phyloP scores from a whole-genome alignment of 1,140 invertebrate species.

The Cydia strobilella region DNA sequence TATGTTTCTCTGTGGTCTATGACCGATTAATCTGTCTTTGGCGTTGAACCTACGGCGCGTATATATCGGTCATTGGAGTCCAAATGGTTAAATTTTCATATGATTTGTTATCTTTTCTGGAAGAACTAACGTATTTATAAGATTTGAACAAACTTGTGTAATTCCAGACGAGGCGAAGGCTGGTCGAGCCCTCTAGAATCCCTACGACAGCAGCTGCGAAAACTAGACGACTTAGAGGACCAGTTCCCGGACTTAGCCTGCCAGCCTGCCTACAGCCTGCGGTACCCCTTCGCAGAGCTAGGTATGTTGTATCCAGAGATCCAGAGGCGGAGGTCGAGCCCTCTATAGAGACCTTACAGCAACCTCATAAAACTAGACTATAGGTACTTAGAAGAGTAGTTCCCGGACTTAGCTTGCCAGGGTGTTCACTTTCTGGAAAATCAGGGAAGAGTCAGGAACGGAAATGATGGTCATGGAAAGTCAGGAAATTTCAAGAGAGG shows the following conservation, averaged over 20 bases:
- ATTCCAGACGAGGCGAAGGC: conserved; percentile 71
- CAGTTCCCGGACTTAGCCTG: conserved; percentile 87
- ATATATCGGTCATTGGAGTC: too few relatives aligned
- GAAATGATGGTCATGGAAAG: too few relatives aligned
- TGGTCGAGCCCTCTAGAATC: conserved; percentile 87
- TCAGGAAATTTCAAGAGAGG: too few relatives aligned
- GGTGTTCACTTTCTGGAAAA: too few relatives aligned
- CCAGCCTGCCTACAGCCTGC: conserved; percentile 85
- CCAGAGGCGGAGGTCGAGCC: conserved; percentile 83
- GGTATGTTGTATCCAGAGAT: conserved; percentile 72
- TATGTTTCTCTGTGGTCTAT: too few relatives aligned
- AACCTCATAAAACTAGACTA: conserved; percentile 88
- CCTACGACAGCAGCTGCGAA: conserved; percentile 87
- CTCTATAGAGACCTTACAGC: conserved; percentile 88
- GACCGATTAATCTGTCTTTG: too few relatives aligned
- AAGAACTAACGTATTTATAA: not conserved
- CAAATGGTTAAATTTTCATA: too few relatives aligned
- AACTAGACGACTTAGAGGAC: conserved; percentile 89
- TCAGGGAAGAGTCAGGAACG: too few relatives aligned
- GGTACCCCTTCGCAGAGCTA: conserved; percentile 87
- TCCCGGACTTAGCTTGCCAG: conserved; percentile 86
- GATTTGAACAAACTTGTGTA: conserved; percentile 26
- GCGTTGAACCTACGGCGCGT: too few relatives aligned
- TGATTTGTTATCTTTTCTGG: too few relatives aligned
- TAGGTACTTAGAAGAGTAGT: conserved; percentile 89